These are phyloP conservation scores for Cetoscarus ocellatus DNA, from an alignment of 2,797 vertebrate genomes.

Conservation along the genomic window DNA sequence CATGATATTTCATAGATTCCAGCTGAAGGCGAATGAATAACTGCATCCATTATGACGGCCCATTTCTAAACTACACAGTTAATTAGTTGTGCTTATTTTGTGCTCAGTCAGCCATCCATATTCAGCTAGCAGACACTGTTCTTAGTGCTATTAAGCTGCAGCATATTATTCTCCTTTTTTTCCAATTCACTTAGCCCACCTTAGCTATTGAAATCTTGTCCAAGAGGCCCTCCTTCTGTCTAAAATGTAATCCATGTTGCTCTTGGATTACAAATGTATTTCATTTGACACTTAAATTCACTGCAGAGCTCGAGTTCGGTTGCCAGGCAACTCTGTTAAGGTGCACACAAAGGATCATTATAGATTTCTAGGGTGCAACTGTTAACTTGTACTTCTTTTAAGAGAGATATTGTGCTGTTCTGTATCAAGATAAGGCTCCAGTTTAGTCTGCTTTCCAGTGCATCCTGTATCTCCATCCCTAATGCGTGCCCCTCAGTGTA, in stretches of 20 bases:
- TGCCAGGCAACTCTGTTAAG: slow-evolving; percentile 80
- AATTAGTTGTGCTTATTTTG: slow-evolving; percentile 68
- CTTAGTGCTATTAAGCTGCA: slow-evolving; percentile 50
- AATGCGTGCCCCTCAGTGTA: slow-evolving; percentile 34
- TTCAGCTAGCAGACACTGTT: slow-evolving; percentile 23
- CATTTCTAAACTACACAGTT: slow-evolving; percentile 59
- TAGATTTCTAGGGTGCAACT: slow-evolving; percentile 73
- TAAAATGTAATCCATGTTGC: slow-evolving; percentile 75
- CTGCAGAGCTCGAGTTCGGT: slow-evolving; percentile 71
- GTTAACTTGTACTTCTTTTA: slow-evolving; percentile 70
- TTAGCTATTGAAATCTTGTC: slow-evolving; percentile 71
- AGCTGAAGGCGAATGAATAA: slow-evolving; percentile 54
- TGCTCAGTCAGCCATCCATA: slow-evolving; percentile 39
- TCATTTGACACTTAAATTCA: slow-evolving; percentile 79
- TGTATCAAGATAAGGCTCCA: slow-evolving; percentile 49
- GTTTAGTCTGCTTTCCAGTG: slow-evolving; percentile 47
- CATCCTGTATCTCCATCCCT: slow-evolving; percentile 30
- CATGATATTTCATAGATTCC: slow-evolving; percentile 52
- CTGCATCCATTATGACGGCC: slow-evolving; percentile 44
- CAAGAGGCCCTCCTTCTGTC: slow-evolving; percentile 67
- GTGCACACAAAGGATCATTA: slow-evolving; percentile 79
- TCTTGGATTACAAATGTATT: slow-evolving; percentile 80
- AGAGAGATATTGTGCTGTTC: slow-evolving; percentile 48
- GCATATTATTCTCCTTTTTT: slow-evolving; percentile 53
- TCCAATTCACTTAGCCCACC: slow-evolving; percentile 64